Percentiles rank a stretch among this genome's conserved stretches.
phyloP scores from a whole-genome alignment of 2,888 invertebrate genomes.

The Rhabditoides inermis region DNA sequence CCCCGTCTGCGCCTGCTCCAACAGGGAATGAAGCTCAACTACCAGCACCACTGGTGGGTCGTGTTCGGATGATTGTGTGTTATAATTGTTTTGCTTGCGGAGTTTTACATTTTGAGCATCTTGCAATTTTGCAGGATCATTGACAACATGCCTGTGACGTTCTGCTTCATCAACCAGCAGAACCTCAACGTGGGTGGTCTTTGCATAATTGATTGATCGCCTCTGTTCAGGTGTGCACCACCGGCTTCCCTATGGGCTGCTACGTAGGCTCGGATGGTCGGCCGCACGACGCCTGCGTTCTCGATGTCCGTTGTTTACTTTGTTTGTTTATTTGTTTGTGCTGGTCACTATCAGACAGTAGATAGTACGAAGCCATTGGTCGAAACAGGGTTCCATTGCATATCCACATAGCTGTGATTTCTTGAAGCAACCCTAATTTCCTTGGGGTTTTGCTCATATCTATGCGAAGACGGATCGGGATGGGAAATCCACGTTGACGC shows the following conservation, averaged over 20 bases:
- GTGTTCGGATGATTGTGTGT: background rate
- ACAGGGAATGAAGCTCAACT: slow-evolving; percentile 85
- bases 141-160: slow-evolving; percentile 98
- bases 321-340: too few relatives aligned
- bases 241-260: slow-evolving; percentile 96
- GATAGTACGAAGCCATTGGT: too few relatives aligned
- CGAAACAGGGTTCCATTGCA: too few relatives aligned
- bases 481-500: too few relatives aligned
- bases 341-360: too few relatives aligned
- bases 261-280: slow-evolving; percentile 64
- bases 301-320: slow-evolving; percentile 52
- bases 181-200: slow-evolving; percentile 7
- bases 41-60: slow-evolving; percentile 85
- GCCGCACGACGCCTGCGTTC: slow-evolving; percentile 58
- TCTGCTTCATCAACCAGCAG: slow-evolving; percentile 68
- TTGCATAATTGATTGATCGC: background rate
- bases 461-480: too few relatives aligned
- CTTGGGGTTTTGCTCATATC: too few relatives aligned
- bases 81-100: background rate
- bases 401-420: too few relatives aligned
- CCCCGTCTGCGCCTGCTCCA: slow-evolving; percentile 77
- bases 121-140: slow-evolving; percentile 56
- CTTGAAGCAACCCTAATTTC: too few relatives aligned
- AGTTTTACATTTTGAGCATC: too few relatives aligned
- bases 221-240: slow-evolving; percentile 64